phyloP scores from a whole-genome alignment of 2,113 vertebrate genomes.

The Rhinogobius similis region DNA sequence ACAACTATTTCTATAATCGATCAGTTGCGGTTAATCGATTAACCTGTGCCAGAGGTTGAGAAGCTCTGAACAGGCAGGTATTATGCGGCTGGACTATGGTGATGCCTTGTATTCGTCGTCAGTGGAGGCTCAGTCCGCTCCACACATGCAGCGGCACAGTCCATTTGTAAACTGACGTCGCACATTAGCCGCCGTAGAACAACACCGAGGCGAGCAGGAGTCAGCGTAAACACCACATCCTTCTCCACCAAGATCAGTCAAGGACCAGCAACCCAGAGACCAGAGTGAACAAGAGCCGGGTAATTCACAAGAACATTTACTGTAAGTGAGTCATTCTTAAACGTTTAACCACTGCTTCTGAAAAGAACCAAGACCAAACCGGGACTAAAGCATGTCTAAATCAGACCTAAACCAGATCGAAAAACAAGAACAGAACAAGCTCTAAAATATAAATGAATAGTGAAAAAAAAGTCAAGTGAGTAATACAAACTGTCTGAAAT shows the following conservation, averaged over 20 bases:
- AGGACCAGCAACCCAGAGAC: neutral
- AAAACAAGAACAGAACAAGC: neutral
- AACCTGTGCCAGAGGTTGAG: neutral
- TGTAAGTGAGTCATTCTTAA: neutral
- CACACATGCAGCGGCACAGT: neutral
- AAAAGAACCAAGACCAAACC: neutral
- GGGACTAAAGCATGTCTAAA: neutral
- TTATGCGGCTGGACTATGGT: neutral
- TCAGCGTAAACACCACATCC: slow-evolving; percentile 1
- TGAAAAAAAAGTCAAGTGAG: neutral
- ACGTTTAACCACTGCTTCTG: neutral
- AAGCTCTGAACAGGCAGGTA: neutral
- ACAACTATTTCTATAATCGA: too few relatives aligned
- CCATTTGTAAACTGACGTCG: slow-evolving; percentile 1
- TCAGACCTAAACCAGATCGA: neutral
- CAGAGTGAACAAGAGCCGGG: neutral
- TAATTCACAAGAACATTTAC: neutral
- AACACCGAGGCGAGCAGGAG: neutral
- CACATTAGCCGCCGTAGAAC: neutral
- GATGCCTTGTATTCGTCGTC: neutral
- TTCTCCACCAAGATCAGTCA: slow-evolving; percentile 2
- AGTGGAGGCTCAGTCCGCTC: neutral
- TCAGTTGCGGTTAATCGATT: too few relatives aligned
- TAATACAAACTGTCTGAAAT: neutral
- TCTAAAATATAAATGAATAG: neutral